Base-by-base conservation (phyloP, 2,888 invertebrate species). In the Rotaria macrura region DNA sequence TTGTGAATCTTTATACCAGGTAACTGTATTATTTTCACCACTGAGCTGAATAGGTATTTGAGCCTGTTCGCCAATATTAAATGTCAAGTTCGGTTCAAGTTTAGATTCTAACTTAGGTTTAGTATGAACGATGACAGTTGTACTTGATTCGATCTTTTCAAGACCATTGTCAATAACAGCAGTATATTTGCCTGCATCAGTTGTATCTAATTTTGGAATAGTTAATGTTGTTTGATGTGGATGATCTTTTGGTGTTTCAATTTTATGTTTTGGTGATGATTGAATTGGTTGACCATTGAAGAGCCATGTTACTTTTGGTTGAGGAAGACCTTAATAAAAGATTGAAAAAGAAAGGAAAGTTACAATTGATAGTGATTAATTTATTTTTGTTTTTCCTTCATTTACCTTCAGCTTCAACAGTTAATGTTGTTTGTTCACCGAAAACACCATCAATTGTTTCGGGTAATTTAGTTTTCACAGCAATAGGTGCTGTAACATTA, bases 21-120 rank as follows among this genome's bases (percentile, higher is more conserved):
- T 79, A 7, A 79, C 79, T 9, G 40, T 40, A 79, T 79, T 79
- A n/a, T 79, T n/a, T 43, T 79, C 79, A 43, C 79, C 79, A 79
- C 79, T 79, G 4, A 79, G 12, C 25, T n/a, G 40, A 9, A 79
- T 79, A 9, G 40, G 79, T 43, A 79, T 79, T 43, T 40, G 1
- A 12, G 79, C 79, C n/a, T 40, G 40, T n/a, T 79, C 43, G 43
- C 79, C 79, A 43, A 79, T 17, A 43, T 79, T 43, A 79, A 43
- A 79, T 43, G 79, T 74, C 74, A 79, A 9, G 20, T 79, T 20
- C 23, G 79, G 79, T 79, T 79, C 79, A 43, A 79, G 79, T 79
- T 79, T 79, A 25, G 79, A 79, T 43, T 79, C 79, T 79, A 79
- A 79, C 25, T 65, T 38, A 34, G 86, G 86, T 38, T 84, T 79